Evolutionary conservation across 2,797 vertebrate genomes (phyloP).

Genomic region (Arctocebus calabarensis): DNA sequence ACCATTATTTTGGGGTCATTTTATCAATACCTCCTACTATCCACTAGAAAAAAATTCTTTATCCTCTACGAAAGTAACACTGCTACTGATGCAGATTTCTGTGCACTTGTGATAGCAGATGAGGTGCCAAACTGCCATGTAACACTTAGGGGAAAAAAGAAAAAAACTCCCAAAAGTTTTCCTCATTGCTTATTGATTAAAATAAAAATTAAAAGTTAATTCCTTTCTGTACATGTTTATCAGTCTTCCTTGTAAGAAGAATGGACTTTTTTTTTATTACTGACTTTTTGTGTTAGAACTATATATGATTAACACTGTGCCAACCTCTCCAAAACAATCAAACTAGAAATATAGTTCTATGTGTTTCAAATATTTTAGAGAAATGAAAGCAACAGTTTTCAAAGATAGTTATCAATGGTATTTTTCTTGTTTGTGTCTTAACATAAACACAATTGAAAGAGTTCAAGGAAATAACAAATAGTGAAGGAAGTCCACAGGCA

Average conservation of each 20-base stretch:
- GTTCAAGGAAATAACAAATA: not conserved
- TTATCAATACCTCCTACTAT: not conserved
- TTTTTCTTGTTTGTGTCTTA: not conserved
- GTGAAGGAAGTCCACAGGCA: not conserved
- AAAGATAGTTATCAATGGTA: not conserved
- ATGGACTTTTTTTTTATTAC: not conserved
- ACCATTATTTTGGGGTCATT: conserved; percentile 29
- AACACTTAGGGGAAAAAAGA: not conserved
- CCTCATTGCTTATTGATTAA: not conserved
- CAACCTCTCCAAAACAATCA: not conserved
- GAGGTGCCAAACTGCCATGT: not conserved
- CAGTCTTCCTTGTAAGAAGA: not conserved
- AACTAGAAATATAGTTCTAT: conserved; percentile 5
- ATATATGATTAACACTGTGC: not conserved
- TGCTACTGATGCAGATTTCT: not conserved
- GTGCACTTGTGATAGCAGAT: not conserved
- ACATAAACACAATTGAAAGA: not conserved
- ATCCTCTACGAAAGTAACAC: not conserved
- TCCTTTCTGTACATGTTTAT: not conserved
- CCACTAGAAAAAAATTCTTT: not conserved
- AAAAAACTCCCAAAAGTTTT: not conserved
- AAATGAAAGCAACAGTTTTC: conserved; percentile 37
- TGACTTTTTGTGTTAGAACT: not conserved
- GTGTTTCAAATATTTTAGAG: not conserved
- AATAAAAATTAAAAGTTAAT: conserved; percentile 18